Conservation (phyloP, 2,797 vertebrate species). For the Bradypus variegatus region DNA sequence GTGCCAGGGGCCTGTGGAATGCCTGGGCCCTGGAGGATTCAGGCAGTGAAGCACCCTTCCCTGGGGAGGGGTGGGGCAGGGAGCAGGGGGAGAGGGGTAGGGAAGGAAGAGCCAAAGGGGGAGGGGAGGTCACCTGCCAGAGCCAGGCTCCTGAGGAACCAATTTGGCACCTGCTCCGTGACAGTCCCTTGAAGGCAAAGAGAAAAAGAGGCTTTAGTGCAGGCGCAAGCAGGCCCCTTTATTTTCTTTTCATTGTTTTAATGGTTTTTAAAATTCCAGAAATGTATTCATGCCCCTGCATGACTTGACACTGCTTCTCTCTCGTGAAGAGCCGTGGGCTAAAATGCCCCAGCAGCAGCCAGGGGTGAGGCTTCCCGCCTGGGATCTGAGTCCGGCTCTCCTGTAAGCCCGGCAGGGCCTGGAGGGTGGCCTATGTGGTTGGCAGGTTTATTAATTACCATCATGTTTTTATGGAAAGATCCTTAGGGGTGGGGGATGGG, state of each 20-base stretch:
- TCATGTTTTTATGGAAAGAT: slow-evolving; percentile 42
- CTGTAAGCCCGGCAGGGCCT: neutral
- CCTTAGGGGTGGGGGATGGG: slow-evolving; percentile 47
- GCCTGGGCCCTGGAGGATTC: neutral
- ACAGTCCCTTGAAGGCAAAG: neutral
- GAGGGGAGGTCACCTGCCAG: neutral
- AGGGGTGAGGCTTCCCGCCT: neutral
- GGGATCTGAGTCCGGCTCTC: neutral
- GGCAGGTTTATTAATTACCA: slow-evolving; percentile 45
- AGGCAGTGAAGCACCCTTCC: neutral
- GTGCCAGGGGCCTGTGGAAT: neutral
- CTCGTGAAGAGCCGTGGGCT: slow-evolving; percentile 29
- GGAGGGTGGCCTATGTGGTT: neutral
- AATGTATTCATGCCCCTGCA: slow-evolving; percentile 27
- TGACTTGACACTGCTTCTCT: slow-evolving; percentile 30
- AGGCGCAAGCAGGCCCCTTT: neutral
- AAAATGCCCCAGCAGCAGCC: neutral
- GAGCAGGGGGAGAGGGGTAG: neutral
- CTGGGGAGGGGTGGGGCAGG: neutral
- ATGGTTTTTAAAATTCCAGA: slow-evolving; percentile 50
- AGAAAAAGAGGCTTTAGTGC: neutral
- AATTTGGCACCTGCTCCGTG: slow-evolving; percentile 36
- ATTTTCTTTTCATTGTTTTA: slow-evolving; percentile 21
- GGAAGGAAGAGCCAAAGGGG: neutral
- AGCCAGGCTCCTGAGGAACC: slow-evolving; percentile 34